Percentiles rank a stretch among this genome's conserved stretches.
These are phyloP conservation scores for Amazona guildingii DNA, from an alignment of 2,113 vertebrate genomes.

Conservation along the genomic window DNA sequence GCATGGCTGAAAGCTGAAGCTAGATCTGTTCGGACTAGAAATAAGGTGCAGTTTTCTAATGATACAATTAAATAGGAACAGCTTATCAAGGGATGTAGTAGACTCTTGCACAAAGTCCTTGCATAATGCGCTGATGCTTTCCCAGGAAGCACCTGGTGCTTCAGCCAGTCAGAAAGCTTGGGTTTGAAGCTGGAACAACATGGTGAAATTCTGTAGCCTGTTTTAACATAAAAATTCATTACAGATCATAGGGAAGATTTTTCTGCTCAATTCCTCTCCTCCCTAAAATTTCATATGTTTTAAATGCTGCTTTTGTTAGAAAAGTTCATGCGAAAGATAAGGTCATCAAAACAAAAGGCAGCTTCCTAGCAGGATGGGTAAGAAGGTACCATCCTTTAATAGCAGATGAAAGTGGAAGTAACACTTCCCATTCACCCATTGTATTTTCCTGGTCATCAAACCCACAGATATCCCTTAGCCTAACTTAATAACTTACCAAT, in stretches of 20 bases:
- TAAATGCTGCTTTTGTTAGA: background rate
- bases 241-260: background rate
- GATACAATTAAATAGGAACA: slow-evolving; percentile 10
- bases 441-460: background rate
- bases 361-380: background rate
- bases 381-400: background rate
- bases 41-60: slow-evolving; percentile 32
- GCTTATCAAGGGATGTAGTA: background rate
- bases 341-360: background rate
- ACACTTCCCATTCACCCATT: background rate
- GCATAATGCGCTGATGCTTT: background rate
- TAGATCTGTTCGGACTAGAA: slow-evolving; percentile 37
- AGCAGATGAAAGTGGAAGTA: background rate
- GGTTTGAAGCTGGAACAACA: background rate
- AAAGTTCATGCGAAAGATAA: background rate
- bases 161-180: background rate
- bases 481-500: background rate
- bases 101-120: background rate
- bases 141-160: background rate
- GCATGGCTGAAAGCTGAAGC: slow-evolving; percentile 12
- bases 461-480: background rate
- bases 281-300: background rate
- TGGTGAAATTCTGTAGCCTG: background rate
- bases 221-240: background rate
- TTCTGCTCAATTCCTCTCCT: background rate